Base-by-base conservation (phyloP, 2,113 vertebrate genomes). In the Megaleporinus macrocephalus region DNA sequence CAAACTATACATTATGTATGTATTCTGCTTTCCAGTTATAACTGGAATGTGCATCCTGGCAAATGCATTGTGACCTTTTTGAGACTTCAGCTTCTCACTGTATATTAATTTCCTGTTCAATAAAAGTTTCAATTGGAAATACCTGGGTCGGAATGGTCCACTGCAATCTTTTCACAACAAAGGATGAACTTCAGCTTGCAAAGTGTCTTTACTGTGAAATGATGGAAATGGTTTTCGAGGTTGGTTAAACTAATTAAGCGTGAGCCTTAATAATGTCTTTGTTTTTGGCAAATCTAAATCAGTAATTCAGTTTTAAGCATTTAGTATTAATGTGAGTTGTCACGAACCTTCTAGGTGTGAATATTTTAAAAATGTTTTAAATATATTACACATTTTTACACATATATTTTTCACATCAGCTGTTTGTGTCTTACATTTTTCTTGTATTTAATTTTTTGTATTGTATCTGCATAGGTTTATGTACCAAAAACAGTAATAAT, bases 41-140 rank as follows among this genome's bases (percentile, higher is more conserved):
- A 65, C 14, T 51, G 18, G 16, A 51, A 16, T 49, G 20, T 51
- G 44, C 14, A 15, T 66, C 18, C 9, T 15, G 41, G 26, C 7
- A 51, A n/a, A 66, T 68, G 27, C 20, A n/a, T 53, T 77, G 59
- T 77, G 41, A 77, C 16, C 41, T 62, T 49, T 47, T 63, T 77
- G 75, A 77, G 18, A 29, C 22, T 77, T 44, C 11, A 11, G 41
- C 41, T 44, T 44, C 41, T 33, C 22, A 65, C 4, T 76, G 33
- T 76, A 26, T 30, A 77, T 30, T 77, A 65, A 49, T 27, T 59
- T 20, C 57, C 44, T 65, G 59, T 66, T 66, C 33, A 78, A 78
- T 65, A 49, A 77, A 77, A 66, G 75, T 66, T 44, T 44, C 10
- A 51, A 51, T 6, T 66, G 4, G 41, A 30, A 51, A 49, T 65